phyloP scores from a whole-genome alignment of 30 jellyfish, hydroid and myxozoan genomes.

The Pseudorhiza aurosa region DNA sequence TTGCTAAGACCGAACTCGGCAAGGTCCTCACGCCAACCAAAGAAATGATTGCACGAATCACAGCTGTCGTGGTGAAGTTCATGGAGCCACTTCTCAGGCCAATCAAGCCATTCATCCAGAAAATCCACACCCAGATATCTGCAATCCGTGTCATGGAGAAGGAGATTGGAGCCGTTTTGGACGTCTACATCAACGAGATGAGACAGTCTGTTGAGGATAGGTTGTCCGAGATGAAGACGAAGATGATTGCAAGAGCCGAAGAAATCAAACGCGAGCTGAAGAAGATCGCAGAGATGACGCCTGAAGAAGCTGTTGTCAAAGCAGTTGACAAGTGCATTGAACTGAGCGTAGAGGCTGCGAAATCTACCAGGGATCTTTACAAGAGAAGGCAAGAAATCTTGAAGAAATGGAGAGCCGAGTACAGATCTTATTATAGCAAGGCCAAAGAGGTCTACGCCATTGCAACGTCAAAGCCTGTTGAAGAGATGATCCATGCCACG shows the following conservation, averaged over 20 bases:
- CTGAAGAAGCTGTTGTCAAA: slow-evolving; percentile 60
- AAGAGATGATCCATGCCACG: slow-evolving; percentile 67
- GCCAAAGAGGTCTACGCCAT: slow-evolving; percentile 44
- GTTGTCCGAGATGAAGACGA: neutral
- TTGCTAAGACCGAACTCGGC: slow-evolving; percentile 34
- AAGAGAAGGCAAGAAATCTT: slow-evolving; percentile 34
- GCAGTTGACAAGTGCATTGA: slow-evolving; percentile 55
- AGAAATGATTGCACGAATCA: slow-evolving; percentile 18
- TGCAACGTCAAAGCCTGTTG: slow-evolving; percentile 62
- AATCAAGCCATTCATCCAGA: slow-evolving; percentile 57
- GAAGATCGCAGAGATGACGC: slow-evolving; percentile 65
- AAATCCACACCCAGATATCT: slow-evolving; percentile 66
- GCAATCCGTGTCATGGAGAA: slow-evolving; percentile 58
- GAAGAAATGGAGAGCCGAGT: slow-evolving; percentile 34
- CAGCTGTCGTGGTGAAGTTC: slow-evolving; percentile 56
- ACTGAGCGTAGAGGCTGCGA: slow-evolving; percentile 50
- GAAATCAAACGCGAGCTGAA: slow-evolving; percentile 9
- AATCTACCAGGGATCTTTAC: slow-evolving; percentile 26
- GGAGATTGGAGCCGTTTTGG: slow-evolving; percentile 61
- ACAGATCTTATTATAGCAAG: neutral
- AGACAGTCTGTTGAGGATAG: slow-evolving; percentile 32
- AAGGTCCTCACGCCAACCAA: slow-evolving; percentile 58
- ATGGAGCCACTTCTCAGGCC: slow-evolving; percentile 81
- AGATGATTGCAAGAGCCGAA: slow-evolving; percentile 1
- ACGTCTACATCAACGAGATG: slow-evolving; percentile 11